Base-by-base conservation (phyloP, 1,140 invertebrate species). In the Popillia japonica region DNA sequence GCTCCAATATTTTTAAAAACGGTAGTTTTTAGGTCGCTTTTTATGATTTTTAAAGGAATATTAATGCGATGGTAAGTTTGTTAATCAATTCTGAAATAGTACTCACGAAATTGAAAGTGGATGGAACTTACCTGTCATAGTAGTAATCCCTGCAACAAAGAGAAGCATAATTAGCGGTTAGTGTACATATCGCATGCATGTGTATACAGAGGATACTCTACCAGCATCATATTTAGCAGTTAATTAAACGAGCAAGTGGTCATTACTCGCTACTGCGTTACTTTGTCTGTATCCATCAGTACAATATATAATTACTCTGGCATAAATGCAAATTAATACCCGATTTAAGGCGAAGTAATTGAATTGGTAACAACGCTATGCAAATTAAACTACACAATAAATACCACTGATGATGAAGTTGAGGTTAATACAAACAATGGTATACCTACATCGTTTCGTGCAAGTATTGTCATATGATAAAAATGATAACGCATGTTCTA, bases 61-160 rank as follows among this genome's bases (percentile, higher is more conserved):
- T n/a, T n/a, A n/a, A n/a, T n/a, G n/a, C n/a, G n/a, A n/a, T n/a
- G n/a, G n/a, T n/a, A n/a, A n/a, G n/a, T n/a, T n/a, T n/a, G n/a
- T n/a, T n/a, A n/a, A n/a, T n/a, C n/a, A n/a, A n/a, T n/a, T n/a
- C n/a, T n/a, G n/a, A n/a, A n/a, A n/a, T n/a, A n/a, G n/a, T n/a
- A n/a, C n/a, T n/a, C n/a, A n/a, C n/a, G n/a, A n/a, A n/a, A n/a
- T n/a, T n/a, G n/a, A n/a, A n/a, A n/a, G n/a, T n/a, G n/a, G n/a
- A n/a, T 8, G 14, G 9, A 72, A 78, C 89, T 88, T 85, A 90
- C 89, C 89, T 90, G 84, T 90, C 89, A 82, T 90, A 90, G 84
- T 90, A 90, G 84, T 90, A 90, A 82, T 90, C 89, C 89, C 89
- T 90, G 89, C 76, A 89, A 89, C 85, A 86, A 81, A 86, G 85